Percentiles rank a stretch among this genome's conserved stretches.
phyloP scores from a whole-genome alignment of 53 echinoderm and acorn worm genomes.

The Paelopatides confundens region DNA sequence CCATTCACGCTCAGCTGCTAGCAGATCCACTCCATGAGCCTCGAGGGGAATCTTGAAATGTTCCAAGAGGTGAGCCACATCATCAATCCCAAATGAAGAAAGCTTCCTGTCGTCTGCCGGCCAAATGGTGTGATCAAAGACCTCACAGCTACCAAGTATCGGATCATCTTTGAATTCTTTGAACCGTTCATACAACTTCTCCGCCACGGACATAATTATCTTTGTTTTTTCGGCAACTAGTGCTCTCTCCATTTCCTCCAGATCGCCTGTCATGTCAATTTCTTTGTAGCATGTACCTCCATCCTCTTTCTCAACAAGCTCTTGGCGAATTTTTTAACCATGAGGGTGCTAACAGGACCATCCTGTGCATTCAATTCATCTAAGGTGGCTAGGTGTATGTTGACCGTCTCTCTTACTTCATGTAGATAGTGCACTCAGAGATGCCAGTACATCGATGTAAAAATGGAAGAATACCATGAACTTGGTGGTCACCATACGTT shows the following conservation, averaged over 20 bases:
- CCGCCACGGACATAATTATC: background rate
- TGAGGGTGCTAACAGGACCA: background rate
- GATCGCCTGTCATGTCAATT: background rate
- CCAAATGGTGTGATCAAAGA: slow-evolving; percentile 17
- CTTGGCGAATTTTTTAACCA: slow-evolving; percentile 6
- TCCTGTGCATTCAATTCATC: background rate
- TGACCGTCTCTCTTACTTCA: slow-evolving; percentile 18
- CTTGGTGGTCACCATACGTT: background rate
- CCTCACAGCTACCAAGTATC: background rate
- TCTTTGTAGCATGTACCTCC: background rate
- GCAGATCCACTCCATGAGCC: background rate
- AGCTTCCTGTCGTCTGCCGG: background rate
- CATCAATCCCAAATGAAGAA: background rate
- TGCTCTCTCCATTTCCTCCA: background rate
- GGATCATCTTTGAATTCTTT: slow-evolving; percentile 9
- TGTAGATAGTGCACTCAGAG: slow-evolving; percentile 20
- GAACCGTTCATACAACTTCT: slow-evolving; percentile 1
- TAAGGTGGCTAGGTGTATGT: background rate
- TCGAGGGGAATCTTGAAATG: slow-evolving; percentile 38
- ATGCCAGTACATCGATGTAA: slow-evolving; percentile 17
- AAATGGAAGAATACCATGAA: background rate
- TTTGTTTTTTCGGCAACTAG: background rate
- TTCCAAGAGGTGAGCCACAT: background rate
- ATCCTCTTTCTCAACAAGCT: background rate
- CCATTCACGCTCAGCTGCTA: background rate